Percentiles rank a stretch among this genome's conserved stretches.
These are phyloP conservation scores for Adela reaumurella DNA, from an alignment of 2,888 invertebrate species.

Conservation along the genomic window DNA sequence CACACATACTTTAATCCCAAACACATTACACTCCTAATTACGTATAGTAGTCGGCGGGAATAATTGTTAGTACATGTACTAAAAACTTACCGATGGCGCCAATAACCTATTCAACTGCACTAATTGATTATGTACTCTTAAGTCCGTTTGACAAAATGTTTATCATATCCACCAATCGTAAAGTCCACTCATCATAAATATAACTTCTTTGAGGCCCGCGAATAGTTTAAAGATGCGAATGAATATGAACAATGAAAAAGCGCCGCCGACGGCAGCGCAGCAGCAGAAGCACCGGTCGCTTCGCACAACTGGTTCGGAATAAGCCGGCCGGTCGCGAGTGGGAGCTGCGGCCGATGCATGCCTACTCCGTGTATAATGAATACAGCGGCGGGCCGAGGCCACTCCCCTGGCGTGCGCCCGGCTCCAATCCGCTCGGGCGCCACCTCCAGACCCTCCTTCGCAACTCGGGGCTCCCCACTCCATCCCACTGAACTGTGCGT, in stretches of 20 bases:
- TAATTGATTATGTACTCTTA: too few relatives aligned
- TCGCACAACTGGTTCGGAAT: conserved; percentile 44
- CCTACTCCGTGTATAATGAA: conserved; percentile 49
- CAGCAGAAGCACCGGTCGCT: conserved; percentile 29
- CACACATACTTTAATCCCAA: too few relatives aligned
- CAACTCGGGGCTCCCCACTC: conserved; percentile 42
- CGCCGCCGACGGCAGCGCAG: neutral
- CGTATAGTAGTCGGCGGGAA: too few relatives aligned
- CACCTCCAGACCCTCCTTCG: conserved; percentile 33
- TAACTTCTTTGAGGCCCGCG: too few relatives aligned
- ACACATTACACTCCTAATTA: too few relatives aligned
- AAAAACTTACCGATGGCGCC: too few relatives aligned
- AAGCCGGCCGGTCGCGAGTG: conserved; percentile 19
- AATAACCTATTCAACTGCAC: too few relatives aligned
- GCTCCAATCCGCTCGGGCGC: conserved; percentile 33
- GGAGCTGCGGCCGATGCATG: conserved; percentile 20
- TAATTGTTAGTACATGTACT: too few relatives aligned
- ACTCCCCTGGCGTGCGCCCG: conserved; percentile 47
- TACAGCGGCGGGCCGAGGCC: conserved; percentile 50
- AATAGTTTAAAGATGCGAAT: too few relatives aligned
- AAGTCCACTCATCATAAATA: too few relatives aligned
- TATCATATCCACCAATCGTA: too few relatives aligned
- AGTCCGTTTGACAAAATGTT: too few relatives aligned
- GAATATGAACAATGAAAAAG: neutral
- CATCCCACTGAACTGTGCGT: conserved; percentile 3